These are phyloP conservation scores for Didymodactylos carnosus DNA, from an alignment of 2,888 invertebrate species.

Conservation along the genomic window DNA sequence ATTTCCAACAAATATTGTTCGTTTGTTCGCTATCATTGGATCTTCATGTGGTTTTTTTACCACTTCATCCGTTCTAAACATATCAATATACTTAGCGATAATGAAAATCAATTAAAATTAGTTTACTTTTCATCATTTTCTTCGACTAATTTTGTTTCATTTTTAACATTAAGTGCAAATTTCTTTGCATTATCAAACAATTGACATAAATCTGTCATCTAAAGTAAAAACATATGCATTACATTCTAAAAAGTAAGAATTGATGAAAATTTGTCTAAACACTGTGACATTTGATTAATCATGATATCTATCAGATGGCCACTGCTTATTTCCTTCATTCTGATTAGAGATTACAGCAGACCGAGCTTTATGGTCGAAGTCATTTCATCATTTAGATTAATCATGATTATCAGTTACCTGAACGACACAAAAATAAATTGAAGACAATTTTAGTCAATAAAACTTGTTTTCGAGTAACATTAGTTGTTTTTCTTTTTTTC, in stretches of 20 bases:
- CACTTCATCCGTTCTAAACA: not conserved
- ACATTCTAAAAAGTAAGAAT: not conserved
- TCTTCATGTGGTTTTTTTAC: not conserved
- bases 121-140: not conserved
- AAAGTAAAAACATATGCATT: too few relatives aligned
- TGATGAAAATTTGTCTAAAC: not conserved
- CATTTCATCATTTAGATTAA: too few relatives aligned
- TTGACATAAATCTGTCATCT: not conserved
- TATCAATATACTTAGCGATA: not conserved
- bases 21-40: not conserved
- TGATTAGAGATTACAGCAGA: too few relatives aligned
- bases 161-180: not conserved
- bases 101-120: too few relatives aligned
- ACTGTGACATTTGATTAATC: not conserved
- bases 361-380: too few relatives aligned
- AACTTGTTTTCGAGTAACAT: too few relatives aligned
- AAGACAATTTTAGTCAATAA: too few relatives aligned
- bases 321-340: too few relatives aligned
- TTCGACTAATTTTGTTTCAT: not conserved
- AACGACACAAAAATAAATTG: too few relatives aligned
- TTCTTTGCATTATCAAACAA: not conserved
- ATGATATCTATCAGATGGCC: not conserved
- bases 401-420: too few relatives aligned
- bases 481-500: too few relatives aligned
- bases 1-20: constrained; percentile 14